phyloP scores from a whole-genome alignment of 2,797 vertebrate species.

The Diplodus puntazzo region DNA sequence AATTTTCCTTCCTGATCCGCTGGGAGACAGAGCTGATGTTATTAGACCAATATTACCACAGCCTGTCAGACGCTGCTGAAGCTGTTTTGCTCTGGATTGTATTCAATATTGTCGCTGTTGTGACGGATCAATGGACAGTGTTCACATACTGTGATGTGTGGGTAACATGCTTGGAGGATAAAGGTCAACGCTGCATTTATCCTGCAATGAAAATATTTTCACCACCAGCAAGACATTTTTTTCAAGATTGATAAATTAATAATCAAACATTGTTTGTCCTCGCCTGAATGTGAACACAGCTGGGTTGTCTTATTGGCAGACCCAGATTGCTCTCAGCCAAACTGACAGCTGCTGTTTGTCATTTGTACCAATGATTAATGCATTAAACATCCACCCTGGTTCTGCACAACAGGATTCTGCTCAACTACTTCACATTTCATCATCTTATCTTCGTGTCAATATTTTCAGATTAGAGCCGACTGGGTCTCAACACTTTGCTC shows the following conservation, averaged over 20 bases:
- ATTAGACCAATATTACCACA: neutral
- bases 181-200: conserved; percentile 62
- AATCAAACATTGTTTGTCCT: conserved; percentile 53
- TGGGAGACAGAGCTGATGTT: conserved; percentile 20
- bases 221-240: conserved; percentile 3
- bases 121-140: conserved; percentile 43
- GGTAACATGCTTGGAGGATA: conserved; percentile 39
- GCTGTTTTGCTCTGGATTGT: conserved; percentile 30
- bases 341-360: conserved; percentile 69
- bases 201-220: conserved; percentile 32
- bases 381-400: conserved; percentile 35
- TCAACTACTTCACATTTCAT: conserved; percentile 27
- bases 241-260: conserved; percentile 53
- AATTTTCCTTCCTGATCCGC: neutral
- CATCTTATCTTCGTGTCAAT: conserved; percentile 27
- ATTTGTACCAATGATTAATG: conserved; percentile 59
- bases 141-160: conserved; percentile 38
- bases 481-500: conserved; percentile 26
- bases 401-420: conserved; percentile 22
- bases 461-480: conserved; percentile 28
- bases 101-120: conserved; percentile 31
- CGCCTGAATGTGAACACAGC: conserved; percentile 59
- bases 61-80: conserved; percentile 24
- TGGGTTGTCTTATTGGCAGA: conserved; percentile 54
- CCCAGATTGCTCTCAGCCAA: conserved; percentile 50